phyloP scores from a whole-genome alignment of 2,888 invertebrate species.

The Tetheella fluctuosa region DNA sequence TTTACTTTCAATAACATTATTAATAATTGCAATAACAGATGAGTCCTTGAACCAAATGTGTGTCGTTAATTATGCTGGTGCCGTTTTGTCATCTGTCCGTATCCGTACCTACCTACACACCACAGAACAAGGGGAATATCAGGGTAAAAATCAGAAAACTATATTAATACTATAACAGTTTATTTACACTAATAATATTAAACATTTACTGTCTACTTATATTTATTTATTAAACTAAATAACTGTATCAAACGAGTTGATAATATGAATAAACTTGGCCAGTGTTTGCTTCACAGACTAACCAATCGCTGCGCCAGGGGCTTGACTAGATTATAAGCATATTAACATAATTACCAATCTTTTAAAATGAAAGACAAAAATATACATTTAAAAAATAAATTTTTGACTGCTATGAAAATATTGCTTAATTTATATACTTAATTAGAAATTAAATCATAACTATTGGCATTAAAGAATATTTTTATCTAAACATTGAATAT shows the following conservation, averaged over 20 bases:
- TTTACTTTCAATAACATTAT: background rate
- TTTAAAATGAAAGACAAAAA: background rate
- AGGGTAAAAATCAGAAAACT: background rate
- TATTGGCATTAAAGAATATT: background rate
- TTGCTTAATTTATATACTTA: background rate
- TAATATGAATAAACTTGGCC: constrained; percentile 9
- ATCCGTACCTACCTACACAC: background rate
- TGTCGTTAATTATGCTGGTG: no score
- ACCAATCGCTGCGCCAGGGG: constrained; percentile 9
- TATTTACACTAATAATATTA: constrained; percentile 35
- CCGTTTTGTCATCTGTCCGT: no score
- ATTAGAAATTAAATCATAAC: constrained; percentile 3
- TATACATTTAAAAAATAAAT: background rate
- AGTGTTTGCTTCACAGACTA: constrained; percentile 10
- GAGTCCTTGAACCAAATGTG: background rate
- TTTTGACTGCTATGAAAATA: background rate
- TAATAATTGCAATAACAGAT: background rate
- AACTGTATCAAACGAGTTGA: background rate
- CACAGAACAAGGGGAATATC: background rate
- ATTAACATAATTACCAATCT: background rate
- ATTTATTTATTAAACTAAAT: constrained; percentile 7
- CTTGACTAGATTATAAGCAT: constrained; percentile 12
- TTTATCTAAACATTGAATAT: background rate
- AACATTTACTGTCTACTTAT: background rate
- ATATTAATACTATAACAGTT: constrained; percentile 38